Evolutionary conservation across 2,888 invertebrate genomes (phyloP), one percentile per base, ranked within the genome.

Genomic region (Ochlodes sylvanus): DNA sequence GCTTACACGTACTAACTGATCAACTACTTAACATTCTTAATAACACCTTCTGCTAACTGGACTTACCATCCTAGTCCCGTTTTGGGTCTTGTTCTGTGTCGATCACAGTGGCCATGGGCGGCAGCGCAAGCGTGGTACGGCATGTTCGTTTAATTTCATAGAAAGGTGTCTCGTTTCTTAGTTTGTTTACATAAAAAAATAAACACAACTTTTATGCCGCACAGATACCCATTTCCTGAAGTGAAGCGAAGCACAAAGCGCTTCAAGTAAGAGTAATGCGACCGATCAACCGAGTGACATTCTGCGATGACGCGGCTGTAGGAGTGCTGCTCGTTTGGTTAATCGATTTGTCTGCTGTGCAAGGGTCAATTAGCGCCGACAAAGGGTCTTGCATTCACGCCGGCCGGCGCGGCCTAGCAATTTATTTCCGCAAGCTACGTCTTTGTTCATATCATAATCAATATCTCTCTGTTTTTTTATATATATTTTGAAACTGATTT

Each of bases 271-370:
- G 47, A 47, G 17, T 50, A 19, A 19, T 3, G 5, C 17, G 50
- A 50, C 17, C 47, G 44, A 15, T 61, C 17, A 61, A 61, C 15
- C 27, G 44, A 47, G 17, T 47, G 52, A 42, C 62, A 19, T n/a
- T 27, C 60, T 47, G 52, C 41, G 62, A 62, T 52, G 62, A 60
- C 21, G 52, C 41, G 62, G 19, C 19, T 57, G 6, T 17, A 34
- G 17, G 15, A 41, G 57, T 9, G 17, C 19, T 63, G 63, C 63
- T 54, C 42, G 63, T 32, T 54, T 54, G 42, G 63, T 54, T 54
- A 63, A 63, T 63, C 63, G 63, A 63, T 63, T 63, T 63, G 41
- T 63, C 54, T 54, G 54, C 54, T 54, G 32, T 62, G 54, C 63
- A 63, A 41, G 63, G 63, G 54, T 63, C 54, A 54, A 54, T 63